phyloP scores from a whole-genome alignment of 1,140 invertebrate species.

The honey bee (Apis mellifera) region DNA sequence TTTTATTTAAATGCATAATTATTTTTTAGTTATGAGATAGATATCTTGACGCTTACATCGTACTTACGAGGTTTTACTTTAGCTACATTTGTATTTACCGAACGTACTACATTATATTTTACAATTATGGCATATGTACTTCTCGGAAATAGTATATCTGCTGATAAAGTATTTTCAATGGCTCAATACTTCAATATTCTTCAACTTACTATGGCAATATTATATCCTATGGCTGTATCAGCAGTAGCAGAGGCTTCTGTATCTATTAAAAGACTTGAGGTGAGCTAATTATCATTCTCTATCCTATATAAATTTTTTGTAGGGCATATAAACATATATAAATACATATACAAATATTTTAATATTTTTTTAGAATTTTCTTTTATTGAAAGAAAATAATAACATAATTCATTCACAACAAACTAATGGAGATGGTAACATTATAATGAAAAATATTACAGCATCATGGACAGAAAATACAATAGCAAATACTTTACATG shows the following conservation, averaged over 20 bases:
- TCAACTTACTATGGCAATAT: slow-evolving; percentile 87
- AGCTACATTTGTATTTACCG: slow-evolving; percentile 85
- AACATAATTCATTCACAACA: slow-evolving; percentile 58
- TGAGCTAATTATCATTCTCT: slow-evolving; percentile 46
- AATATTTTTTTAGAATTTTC: slow-evolving; percentile 63
- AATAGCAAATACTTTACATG: slow-evolving; percentile 84
- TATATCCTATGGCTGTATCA: slow-evolving; percentile 86
- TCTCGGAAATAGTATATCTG: slow-evolving; percentile 83
- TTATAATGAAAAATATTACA: slow-evolving; percentile 81
- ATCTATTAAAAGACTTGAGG: slow-evolving; percentile 85
- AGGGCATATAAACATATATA: background rate
- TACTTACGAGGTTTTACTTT: slow-evolving; percentile 88
- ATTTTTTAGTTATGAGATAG: slow-evolving; percentile 84
- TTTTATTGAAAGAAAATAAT: slow-evolving; percentile 81
- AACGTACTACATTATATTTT: slow-evolving; percentile 87
- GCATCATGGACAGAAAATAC: slow-evolving; percentile 84
- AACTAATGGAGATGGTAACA: slow-evolving; percentile 63
- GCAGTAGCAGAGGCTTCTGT: slow-evolving; percentile 84
- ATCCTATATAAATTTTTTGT: background rate
- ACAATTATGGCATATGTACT: slow-evolving; percentile 87
- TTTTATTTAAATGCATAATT: background rate
- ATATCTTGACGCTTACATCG: slow-evolving; percentile 85
- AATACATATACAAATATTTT: background rate
- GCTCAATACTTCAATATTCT: slow-evolving; percentile 89
- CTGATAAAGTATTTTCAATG: slow-evolving; percentile 88